Evolutionary conservation across 1,140 invertebrate species (phyloP), one percentile per base, ranked within the genome.

Genomic region (Rhyzopertha dominica): DNA sequence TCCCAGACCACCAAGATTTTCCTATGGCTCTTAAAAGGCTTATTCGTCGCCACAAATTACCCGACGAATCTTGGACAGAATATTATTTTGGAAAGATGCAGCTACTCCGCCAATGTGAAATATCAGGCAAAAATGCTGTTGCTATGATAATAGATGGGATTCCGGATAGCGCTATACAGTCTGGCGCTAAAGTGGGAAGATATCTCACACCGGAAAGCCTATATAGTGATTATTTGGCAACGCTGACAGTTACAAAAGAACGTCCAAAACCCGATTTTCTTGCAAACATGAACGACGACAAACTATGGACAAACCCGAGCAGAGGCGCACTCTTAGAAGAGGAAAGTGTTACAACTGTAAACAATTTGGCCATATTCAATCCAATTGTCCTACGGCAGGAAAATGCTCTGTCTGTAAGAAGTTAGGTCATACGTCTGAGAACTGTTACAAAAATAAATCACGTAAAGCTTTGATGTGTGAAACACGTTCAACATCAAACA

Each of bases 1-100:
- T 51, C 23, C 44, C 49, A 3, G 49, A 51, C 25, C 23, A 47
- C 8, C 14, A 13, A 13, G 49, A 51, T 36, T 51, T 48, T 42
- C 10, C 49, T 3, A 14, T 17, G 23, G 30, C 20, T 12, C 28
- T 51, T 12, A 47, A 28, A 9, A 47, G 41, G 19, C 31, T 47
- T 16, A 18, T 41, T 2, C 10, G 10, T 10, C 10, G 36, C 13
- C 14, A 19, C 2, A 38, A 38, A 23, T 16, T 10, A 38, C 3
- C 13, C 22, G 35, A 19, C 16, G 23, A 37, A 42, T 12, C 32
- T 5, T 42, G 22, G 49, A 41, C 10, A 9, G 31, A 20, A 16
- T 35, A 28, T 26, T 46, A 46, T 25, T 44, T 44, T 46, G 43
- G 9, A 8, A 46, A 46, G 18, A 30, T 42, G 37, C 12, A 47